These are phyloP conservation scores for Phorcus lineatus DNA, from an alignment of 2,888 invertebrate species.

Conservation along the genomic window DNA sequence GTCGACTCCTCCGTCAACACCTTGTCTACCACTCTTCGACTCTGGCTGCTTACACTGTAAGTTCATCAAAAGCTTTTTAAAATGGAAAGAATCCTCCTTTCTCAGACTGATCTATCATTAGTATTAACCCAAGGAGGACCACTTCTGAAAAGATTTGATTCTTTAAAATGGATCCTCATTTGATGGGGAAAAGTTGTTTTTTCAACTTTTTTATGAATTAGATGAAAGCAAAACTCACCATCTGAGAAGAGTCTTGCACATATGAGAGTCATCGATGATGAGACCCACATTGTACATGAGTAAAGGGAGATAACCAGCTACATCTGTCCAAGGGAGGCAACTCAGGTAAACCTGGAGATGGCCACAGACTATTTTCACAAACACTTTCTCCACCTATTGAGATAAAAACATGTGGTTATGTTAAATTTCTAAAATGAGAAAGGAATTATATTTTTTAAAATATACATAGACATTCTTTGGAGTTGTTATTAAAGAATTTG, in stretches of 20 bases:
- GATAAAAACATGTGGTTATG: not conserved
- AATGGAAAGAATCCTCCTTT: too few relatives aligned
- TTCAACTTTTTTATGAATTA: too few relatives aligned
- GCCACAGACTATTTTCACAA: slow-evolving; percentile 50
- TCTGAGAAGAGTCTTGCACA: slow-evolving; percentile 57
- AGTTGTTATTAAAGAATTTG: too few relatives aligned
- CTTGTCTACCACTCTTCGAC: slow-evolving; percentile 36
- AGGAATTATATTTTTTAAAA: not conserved
- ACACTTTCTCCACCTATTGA: slow-evolving; percentile 58
- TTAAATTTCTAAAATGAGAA: too few relatives aligned
- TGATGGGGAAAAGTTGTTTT: too few relatives aligned
- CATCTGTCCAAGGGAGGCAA: slow-evolving; percentile 40
- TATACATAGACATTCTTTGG: too few relatives aligned
- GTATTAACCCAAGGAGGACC: too few relatives aligned
- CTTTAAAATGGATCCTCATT: too few relatives aligned
- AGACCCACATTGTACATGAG: slow-evolving; percentile 60
- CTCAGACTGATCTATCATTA: too few relatives aligned
- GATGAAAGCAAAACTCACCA: slow-evolving; percentile 41
- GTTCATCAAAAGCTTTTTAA: not conserved
- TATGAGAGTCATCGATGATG: slow-evolving; percentile 56
- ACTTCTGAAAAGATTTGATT: too few relatives aligned
- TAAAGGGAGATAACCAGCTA: slow-evolving; percentile 51
- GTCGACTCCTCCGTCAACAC: slow-evolving; percentile 36
- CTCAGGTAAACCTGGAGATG: slow-evolving; percentile 51
- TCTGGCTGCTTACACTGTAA: slow-evolving; percentile 39